Percentiles rank a stretch among this genome's conserved stretches.
phyloP scores from a whole-genome alignment of 2,888 invertebrate genomes.

The Stegana nigrithorax region DNA sequence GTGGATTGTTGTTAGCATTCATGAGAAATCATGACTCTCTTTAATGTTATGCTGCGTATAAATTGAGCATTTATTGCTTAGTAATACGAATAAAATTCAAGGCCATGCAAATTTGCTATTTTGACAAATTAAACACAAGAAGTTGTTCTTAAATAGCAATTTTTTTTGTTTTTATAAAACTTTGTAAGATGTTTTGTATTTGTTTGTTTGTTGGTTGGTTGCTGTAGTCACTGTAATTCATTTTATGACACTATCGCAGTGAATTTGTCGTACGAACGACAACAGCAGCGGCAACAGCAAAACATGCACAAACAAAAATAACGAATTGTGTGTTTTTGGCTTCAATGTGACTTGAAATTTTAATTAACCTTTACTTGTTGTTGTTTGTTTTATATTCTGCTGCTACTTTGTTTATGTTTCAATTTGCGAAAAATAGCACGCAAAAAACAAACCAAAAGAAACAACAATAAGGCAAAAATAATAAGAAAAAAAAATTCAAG shows the following conservation, averaged over 20 bases:
- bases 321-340: conserved; percentile 19
- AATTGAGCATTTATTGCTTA: too few species aligned
- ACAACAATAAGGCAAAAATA: conserved; percentile 32
- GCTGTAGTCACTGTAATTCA: conserved; percentile 3
- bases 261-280: conserved; percentile 11
- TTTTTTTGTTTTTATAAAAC: not conserved
- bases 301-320: conserved; percentile 31
- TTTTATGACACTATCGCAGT: conserved; percentile 16
- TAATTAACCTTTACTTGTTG: conserved; percentile 30
- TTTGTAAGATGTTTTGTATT: too few species aligned
- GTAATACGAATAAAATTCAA: too few species aligned
- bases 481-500: conserved; percentile 50
- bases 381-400: not conserved
- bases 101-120: conserved; percentile 63
- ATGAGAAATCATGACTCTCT: too few species aligned
- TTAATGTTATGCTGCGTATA: too few species aligned
- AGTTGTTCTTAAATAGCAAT: too few species aligned
- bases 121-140: conserved; percentile 64
- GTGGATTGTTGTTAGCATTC: too few species aligned
- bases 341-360: conserved; percentile 65
- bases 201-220: not conserved
- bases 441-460: conserved; percentile 28
- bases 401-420: conserved; percentile 24
- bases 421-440: conserved; percentile 13
- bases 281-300: conserved; percentile 1